A percentile compares a stretch with the other conserved stretches of the same genome.
These are phyloP conservation scores for Lasioglossum leucozonium DNA, from an alignment of 2,888 invertebrate species.

Conservation along the genomic window DNA sequence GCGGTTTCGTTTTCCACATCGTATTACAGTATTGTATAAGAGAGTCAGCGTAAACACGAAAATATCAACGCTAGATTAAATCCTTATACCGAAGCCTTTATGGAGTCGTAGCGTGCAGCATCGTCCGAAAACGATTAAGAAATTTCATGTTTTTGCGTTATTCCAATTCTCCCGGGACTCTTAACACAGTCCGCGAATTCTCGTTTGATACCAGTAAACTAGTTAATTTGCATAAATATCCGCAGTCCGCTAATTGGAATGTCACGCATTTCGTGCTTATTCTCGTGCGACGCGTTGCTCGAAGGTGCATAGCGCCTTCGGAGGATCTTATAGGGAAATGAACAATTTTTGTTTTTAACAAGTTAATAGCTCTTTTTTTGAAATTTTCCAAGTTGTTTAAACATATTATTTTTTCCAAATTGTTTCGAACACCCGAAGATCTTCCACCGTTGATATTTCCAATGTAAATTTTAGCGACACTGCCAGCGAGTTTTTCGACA, in stretches of 20 bases:
- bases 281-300: neutral
- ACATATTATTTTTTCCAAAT: too few species aligned
- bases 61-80: neutral
- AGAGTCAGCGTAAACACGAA: neutral
- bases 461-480: neutral
- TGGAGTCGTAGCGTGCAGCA: neutral
- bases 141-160: slow-evolving; percentile 2
- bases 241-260: slow-evolving; percentile 7
- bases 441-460: neutral
- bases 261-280: neutral
- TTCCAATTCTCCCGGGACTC: neutral
- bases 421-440: neutral
- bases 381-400: too few species aligned
- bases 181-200: neutral
- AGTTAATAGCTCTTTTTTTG: neutral
- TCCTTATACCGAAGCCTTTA: neutral
- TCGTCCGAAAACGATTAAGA: neutral
- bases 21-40: too few species aligned
- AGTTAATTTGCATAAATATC: neutral
- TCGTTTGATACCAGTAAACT: neutral
- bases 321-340: neutral
- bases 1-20: neutral
- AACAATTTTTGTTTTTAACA: neutral
- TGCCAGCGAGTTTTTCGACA: neutral
- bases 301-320: neutral